Conservation (phyloP, 2,113 vertebrate genomes). For the Phaethon lepturus region DNA sequence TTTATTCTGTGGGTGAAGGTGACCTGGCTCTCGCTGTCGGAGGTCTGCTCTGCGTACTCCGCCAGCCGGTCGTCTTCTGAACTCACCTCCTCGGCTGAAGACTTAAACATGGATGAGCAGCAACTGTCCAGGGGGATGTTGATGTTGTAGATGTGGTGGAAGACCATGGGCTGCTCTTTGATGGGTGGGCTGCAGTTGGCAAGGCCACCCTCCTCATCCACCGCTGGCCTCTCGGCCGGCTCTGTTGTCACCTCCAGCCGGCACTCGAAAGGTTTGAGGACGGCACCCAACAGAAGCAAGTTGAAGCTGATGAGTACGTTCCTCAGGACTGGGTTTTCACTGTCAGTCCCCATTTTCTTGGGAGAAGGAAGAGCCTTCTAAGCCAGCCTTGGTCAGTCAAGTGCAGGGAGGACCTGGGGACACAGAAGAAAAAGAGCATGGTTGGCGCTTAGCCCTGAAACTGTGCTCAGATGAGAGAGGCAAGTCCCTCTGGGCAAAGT, state of each 20-base stretch:
- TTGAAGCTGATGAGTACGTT: constrained; percentile 77
- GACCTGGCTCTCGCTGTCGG: constrained; percentile 90
- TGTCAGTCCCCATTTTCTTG: constrained; percentile 76
- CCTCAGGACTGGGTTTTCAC: constrained; percentile 71
- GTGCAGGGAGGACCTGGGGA: constrained; percentile 29
- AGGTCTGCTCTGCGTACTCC: constrained; percentile 88
- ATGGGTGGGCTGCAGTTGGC: constrained; percentile 79
- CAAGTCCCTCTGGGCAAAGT: background rate
- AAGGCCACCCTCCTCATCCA: constrained; percentile 61
- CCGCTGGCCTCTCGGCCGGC: constrained; percentile 71
- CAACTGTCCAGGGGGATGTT: constrained; percentile 91
- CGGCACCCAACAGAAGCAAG: constrained; percentile 73
- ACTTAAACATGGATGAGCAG: constrained; percentile 87
- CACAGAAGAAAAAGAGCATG: background rate
- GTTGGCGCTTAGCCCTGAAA: background rate
- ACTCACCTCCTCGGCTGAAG: constrained; percentile 74
- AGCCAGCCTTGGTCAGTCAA: background rate
- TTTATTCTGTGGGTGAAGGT: constrained; percentile 97
- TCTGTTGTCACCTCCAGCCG: constrained; percentile 70
- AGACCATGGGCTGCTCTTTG: constrained; percentile 88
- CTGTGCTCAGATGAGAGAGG: background rate
- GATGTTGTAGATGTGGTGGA: constrained; percentile 97
- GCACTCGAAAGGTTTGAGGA: constrained; percentile 76
- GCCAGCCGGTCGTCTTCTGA: constrained; percentile 75
- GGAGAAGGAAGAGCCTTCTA: background rate